Evolutionary conservation across 2,113 vertebrate genomes (phyloP), one percentile per base, ranked within the genome.

Genomic region (Anser cygnoides): DNA sequence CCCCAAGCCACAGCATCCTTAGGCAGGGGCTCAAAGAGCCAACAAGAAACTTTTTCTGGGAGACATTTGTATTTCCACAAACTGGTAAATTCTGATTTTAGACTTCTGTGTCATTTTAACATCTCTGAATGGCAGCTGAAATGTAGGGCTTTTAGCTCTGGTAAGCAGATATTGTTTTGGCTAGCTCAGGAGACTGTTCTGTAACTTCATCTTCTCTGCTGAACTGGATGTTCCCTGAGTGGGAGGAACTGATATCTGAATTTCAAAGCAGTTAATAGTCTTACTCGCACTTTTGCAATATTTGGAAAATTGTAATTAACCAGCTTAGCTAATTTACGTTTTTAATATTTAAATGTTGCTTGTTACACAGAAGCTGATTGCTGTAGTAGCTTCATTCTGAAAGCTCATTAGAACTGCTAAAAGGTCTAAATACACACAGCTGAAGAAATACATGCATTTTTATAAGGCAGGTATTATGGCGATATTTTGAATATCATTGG

Each of bases 311-410:
- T 95, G 81, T 95, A 96, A 97, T 95, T 96, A 96, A 96, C 91
- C 91, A 95, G 93, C 96, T 84, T 91, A 6, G 49, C 94, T 96
- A 96, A 97, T 95, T 97, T 95, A 97, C 70, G 67, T 91, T 95
- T 97, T 96, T 95, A 96, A 97, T 95, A 97, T 97, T 95, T 96
- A 97, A 96, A 96, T 97, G 91, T 92, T 95, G 94, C 96, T 95
- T 97, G 95, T 95, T 91, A 87, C 89, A 96, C 95, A 96, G 95
- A 97, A 91, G 95, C 91, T 96, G 96, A 97, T 95, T 97, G 93
- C 96, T 96, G 81, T 95, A 87, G 94, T 79, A 93, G 89, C 87
- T 93, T 61, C 89, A 82, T 95, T 97, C 94, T 95, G 96, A 94
- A 94, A 90, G 95, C 93, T 97, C 96, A 97, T 97, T 97, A 95